Evolutionary conservation across 2,888 invertebrate species (phyloP), one percentile per base, ranked within the genome.

Genomic region (Standfussiana lucernea): DNA sequence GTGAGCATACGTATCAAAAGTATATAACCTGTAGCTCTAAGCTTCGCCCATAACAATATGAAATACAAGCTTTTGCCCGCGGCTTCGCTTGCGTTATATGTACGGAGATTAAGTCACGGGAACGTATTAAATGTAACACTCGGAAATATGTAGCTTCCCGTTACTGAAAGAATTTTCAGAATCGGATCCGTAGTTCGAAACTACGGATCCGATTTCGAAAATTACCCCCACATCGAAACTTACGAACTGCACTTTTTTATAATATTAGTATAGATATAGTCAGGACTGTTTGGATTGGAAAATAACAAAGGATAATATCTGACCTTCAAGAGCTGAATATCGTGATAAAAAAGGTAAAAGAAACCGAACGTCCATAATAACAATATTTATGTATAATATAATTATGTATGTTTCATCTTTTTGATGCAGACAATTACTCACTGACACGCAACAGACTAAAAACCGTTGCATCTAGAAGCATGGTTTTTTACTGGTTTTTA

Each of bases 291-390:
- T 47, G n/a, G 8, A 56, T 42, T 42, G n/a, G 35, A 24, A 75
- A 28, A 42, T 1, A 50, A 61, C 6, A 73, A 24, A 64, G n/a
- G 32, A 50, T 47, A 28, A 24, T 15, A 28, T 47, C 24, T 40
- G 42, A 69, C 69, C 50, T 69, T 35, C 50, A 82, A 56, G 28
- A 68, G 32, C 21, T 42, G 28, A 4, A 42, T 7, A 50, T 1
- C 7, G 10, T n/a, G 13, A 32, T 45, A 28, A 59, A 69, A 67
- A 1, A 40, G 13, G 18, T 40, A 70, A 61, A 32, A 69, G 11
- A n/a, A 72, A 13, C 10, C 15, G 10, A 62, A 62, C 24, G 35
- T 24, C 4, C 5, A n/a, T n/a, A 53, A 13, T n/a, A n/a, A 53
- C 13, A 53, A 13, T n/a, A n/a, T 5, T 13, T 35, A 10, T 15